Evolutionary conservation across 1,140 invertebrate genomes (phyloP).

Genomic region (Sipha flava): DNA sequence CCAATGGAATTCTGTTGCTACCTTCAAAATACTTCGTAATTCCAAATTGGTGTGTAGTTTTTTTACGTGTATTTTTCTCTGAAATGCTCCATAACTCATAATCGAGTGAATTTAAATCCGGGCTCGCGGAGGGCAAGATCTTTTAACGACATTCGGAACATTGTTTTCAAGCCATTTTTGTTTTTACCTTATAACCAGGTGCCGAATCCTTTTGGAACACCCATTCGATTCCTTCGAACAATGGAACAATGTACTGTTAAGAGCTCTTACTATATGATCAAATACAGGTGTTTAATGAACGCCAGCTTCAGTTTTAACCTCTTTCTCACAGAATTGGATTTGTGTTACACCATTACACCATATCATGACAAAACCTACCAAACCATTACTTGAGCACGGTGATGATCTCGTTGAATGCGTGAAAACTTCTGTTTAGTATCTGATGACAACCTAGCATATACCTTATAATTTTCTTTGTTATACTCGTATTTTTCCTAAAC

Average conservation of each 20-base stretch:
- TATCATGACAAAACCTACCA: background rate
- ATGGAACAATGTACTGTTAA: background rate
- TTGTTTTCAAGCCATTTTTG: slow-evolving; percentile 22
- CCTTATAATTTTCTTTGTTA: too few relatives aligned
- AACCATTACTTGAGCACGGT: background rate
- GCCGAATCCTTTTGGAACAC: slow-evolving; percentile 4
- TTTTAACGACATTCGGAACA: slow-evolving; percentile 13
- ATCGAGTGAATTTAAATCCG: slow-evolving; percentile 25
- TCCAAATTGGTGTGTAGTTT: slow-evolving; percentile 25
- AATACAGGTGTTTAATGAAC: background rate
- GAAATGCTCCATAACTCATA: background rate
- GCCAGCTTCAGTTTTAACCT: background rate
- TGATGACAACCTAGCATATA: background rate
- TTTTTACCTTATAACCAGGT: background rate
- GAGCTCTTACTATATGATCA: background rate
- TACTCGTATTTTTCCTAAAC: too few relatives aligned
- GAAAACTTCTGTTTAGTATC: background rate
- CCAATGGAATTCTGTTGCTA: background rate
- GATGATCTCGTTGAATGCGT: background rate
- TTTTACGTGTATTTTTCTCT: slow-evolving; percentile 30
- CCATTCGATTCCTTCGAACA: background rate
- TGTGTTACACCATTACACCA: background rate
- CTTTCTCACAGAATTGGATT: background rate
- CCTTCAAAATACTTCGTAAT: background rate
- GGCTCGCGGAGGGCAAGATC: slow-evolving; percentile 19